Evolutionary conservation across 1,140 invertebrate species (phyloP), one percentile per base, ranked within the genome.

Genomic region (Hypsibius dujardini): DNA sequence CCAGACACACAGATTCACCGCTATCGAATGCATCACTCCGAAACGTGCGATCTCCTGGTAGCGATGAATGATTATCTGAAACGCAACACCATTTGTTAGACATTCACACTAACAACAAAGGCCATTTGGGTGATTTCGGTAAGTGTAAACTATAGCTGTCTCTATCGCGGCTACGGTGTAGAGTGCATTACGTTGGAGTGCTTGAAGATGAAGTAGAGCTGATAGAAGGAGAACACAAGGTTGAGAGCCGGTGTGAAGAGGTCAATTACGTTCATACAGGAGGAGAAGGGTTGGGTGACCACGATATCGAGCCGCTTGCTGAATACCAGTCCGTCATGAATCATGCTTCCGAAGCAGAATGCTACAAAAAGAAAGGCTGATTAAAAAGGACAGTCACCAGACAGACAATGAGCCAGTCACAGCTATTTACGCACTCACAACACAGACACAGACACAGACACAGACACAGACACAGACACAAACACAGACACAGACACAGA

Each of bases 21-120:
- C 91, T 71, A 94, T 92, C 90, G 95, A 92, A 79, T 95, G 92
- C 90, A 94, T 94, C 46, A 95, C 79, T 1, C 91, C 90, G 75
- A 95, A 92, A 72, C 90, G 83, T 0, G 89, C 89, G 28, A 90
- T 84, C 59, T 90, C 84, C 78, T 88, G 88, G 78, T 91, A 0
- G 84, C 81, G 79, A 76, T 85, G 85, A 59, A 85, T 84, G 47
- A 85, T 83, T 15, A 85, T 81, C 84, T 85, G 74, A 77, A 77
- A 72, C 72, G 69, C 60, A 40, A 15, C 59, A 50, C 50, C 42
- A 74, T 50, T 60, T 62, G 70, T 60, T 72, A 56, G n/a, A 73
- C 12, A 70, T 70, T n/a, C n/a, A 42, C n/a, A n/a, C n/a, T n/a
- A n/a, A n/a, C n/a, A n/a, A n/a, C n/a, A n/a, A n/a, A n/a, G n/a